Evolutionary conservation across 2,113 vertebrate species (phyloP), one percentile per base, ranked within the genome.

Genomic region (Grus americana): DNA sequence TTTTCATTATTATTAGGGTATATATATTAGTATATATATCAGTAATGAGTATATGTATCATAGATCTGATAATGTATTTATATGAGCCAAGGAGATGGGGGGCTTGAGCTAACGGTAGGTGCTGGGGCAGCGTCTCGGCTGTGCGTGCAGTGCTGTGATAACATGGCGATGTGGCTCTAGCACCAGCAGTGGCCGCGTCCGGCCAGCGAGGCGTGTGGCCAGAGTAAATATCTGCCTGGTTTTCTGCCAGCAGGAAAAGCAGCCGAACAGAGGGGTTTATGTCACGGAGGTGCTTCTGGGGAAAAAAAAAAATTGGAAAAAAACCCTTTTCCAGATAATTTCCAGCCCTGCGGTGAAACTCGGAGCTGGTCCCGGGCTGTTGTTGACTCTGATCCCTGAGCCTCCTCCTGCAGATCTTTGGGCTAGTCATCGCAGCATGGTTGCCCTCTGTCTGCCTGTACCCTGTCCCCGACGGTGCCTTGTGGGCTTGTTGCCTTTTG

Each of bases 151-250:
- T 15, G 6, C 68, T 1, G 1, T 1, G 42, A 34, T 67, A 67
- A 61, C 1, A 2, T 2, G 6, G 22, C 1, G 16, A 40, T 15
- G 50, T 57, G 78, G 54, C 74, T 76, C 57, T 0, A 0, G 30
- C 59, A 47, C 38, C 2, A 3, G 38, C 1, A 2, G 20, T 52
- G 68, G 17, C 84, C 1, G 0, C 0, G 5, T 62, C 68, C 3
- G 9, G 18, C 70, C 85, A 66, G 68, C 1, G 3, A 61, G 93
- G 59, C 36, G 2, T 55, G 66, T 19, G 23, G 44, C 70, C 74
- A 86, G 52, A 38, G 32, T n/a, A 54, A 95, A 82, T 50, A 79
- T 7, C 73, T 63, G 9, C 10, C 73, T 79, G 70, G 38, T 61
- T 26, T 68, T 63, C 88, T 88, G 75, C 63, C 75, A 36, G 27